Base-by-base conservation (phyloP, 2,797 vertebrate genomes). In the Artibeus jamaicensis region DNA sequence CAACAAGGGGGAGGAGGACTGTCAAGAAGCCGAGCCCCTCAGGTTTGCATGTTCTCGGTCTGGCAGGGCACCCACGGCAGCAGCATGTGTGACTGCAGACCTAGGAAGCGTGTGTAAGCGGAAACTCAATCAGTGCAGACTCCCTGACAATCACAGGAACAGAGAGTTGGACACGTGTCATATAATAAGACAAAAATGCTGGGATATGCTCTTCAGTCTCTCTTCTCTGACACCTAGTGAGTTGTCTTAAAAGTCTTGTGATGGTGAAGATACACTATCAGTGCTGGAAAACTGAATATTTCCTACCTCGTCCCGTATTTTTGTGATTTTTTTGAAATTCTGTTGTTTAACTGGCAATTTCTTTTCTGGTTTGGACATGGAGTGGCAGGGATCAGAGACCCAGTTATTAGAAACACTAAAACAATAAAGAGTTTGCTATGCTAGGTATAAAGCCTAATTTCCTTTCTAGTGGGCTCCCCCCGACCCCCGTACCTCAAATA, bases 81-180 rank as follows among this genome's bases (percentile, higher is more conserved):
- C 92, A 84, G 65, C 39, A 92, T 32, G 71, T 89, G 42, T n/a
- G 74, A 86, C 77, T 0, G 11, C 32, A 70, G 79, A 71, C 84
- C 89, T 71, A 19, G 4, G 87, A 89, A 34, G 55, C 84, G 82
- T 48, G 34, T 88, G 95, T 91, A 95, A 82, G 42, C 76, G 50
- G 11, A 93, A 82, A 9, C 11, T 95, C 74, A 57, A 19, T 79
- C 57, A 96, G 93, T 50, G 42, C 67, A 73, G 93, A 34, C 3
- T 5, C 34, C 0, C 0, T 26, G 76, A 74, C 83, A 26, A 21
- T 29, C 57, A 29, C 22, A 84, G 32, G 83, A 76, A 78, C 85
- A 65, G 62, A 44, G 21, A 79, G 46, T 74, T 46, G 26, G 62
- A 22, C 34, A 7, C 2, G 9, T 71, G 1, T 83, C 48, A 29